phyloP scores from a whole-genome alignment of 2,888 invertebrate genomes.

The Pedicia rivosa region DNA sequence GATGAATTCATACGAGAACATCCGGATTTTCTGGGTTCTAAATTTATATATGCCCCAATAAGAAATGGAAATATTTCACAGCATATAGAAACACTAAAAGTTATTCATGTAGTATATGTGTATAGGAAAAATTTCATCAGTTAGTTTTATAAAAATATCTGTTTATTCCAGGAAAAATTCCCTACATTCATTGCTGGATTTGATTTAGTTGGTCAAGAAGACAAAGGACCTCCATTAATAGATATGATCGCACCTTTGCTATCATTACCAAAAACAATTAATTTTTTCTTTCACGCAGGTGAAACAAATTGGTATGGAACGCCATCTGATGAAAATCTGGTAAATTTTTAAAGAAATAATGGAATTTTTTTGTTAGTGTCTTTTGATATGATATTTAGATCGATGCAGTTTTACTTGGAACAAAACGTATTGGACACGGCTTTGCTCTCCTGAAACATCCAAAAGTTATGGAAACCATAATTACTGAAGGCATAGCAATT shows the following conservation, averaged over 20 bases:
- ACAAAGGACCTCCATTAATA: slow-evolving; percentile 44
- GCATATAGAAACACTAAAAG: too few species aligned
- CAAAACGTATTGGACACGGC: slow-evolving; percentile 63
- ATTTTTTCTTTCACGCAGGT: slow-evolving; percentile 66
- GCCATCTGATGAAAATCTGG: slow-evolving; percentile 49
- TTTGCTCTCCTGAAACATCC: slow-evolving; percentile 63
- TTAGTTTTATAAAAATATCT: too few species aligned
- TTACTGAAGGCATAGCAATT: slow-evolving; percentile 44
- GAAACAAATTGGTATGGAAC: slow-evolving; percentile 63
- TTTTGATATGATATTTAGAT: slow-evolving; percentile 23
- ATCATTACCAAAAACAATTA: slow-evolving; percentile 33
- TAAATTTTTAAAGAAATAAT: too few species aligned
- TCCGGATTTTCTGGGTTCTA: slow-evolving; percentile 49
- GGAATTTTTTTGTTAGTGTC: too few species aligned
- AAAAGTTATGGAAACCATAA: slow-evolving; percentile 37
- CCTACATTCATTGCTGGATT: slow-evolving; percentile 59
- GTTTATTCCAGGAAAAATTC: slow-evolving; percentile 32
- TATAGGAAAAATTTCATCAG: too few species aligned
- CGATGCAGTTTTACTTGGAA: slow-evolving; percentile 61
- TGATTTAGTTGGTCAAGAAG: slow-evolving; percentile 69
- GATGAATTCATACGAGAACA: slow-evolving; percentile 39
- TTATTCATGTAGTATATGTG: too few species aligned
- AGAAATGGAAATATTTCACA: too few species aligned
- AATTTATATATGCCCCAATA: slow-evolving; percentile 56
- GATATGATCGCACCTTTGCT: slow-evolving; percentile 42